Evolutionary conservation across 2,888 invertebrate species (phyloP), one percentile per base, ranked within the genome.

Genomic region (Dryococelus australis): DNA sequence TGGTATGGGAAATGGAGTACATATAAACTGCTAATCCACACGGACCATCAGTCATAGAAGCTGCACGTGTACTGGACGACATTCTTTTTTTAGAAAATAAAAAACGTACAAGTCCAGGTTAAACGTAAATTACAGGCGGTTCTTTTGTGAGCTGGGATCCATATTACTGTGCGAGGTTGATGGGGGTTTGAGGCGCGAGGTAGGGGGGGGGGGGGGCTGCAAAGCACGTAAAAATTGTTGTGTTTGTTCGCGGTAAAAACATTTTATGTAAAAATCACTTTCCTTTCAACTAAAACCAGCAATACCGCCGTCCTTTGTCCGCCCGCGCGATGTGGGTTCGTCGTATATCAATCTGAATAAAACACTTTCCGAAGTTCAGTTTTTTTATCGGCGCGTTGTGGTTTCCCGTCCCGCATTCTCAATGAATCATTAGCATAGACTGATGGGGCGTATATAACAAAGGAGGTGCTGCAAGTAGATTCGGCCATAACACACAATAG

Each of bases 91-190:
- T 24, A 24, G 16, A 47, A 47, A 65, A 24, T 24, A 65, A 65
- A 65, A 65, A 65, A 65, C 8, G 24, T 16, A 65, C 65, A 65
- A 65, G 65, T 65, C 65, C 65, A 65, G 65, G 65, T 65, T 65
- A 65, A 47, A 65, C 65, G 65, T 65, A 65, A 65, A 65, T 65
- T 65, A 65, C 65, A 65, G 65, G 65, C 65, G 65, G 65, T 65
- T 65, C 65, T 65, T 65, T 65, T 65, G 65, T 65, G 65, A 65
- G n/a, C n/a, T 10, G 47, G 65, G 65, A n/a, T 65, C 24, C 65
- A 65, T 65, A 65, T 65, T 65, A 65, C 65, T 65, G 65, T 6
- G 16, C 65, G 65, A 65, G 65, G n/a, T n/a, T 65, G 65, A n/a
- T 65, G 65, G n/a, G 65, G 24, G 6, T 65, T 20, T 1, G 12